phyloP scores from a whole-genome alignment of 2,113 vertebrate genomes.

The Halichoerus grypus region DNA sequence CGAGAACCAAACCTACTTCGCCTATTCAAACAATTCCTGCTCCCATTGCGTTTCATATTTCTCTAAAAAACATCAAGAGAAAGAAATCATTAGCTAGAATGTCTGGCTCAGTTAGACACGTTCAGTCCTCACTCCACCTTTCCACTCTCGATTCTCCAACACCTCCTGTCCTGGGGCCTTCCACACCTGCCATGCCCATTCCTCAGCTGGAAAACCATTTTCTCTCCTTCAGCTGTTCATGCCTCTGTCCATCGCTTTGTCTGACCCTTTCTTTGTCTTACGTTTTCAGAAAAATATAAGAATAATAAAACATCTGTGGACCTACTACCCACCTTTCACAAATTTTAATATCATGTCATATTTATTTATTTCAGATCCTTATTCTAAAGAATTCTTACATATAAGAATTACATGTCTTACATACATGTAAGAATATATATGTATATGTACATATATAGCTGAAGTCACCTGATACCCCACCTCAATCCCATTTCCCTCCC shows the following conservation, averaged over 20 bases:
- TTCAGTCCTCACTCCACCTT: neutral
- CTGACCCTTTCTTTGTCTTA: neutral
- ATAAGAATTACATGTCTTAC: too few relatives aligned
- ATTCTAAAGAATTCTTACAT: slow-evolving; percentile 3
- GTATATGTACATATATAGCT: neutral
- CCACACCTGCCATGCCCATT: neutral
- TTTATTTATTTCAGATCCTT: slow-evolving; percentile 27
- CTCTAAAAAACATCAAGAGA: slow-evolving; percentile 87
- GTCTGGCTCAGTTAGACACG: neutral
- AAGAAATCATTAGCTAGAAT: slow-evolving; percentile 34
- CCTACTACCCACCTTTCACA: neutral
- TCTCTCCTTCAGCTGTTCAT: neutral
- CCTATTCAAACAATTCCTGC: slow-evolving; percentile 91
- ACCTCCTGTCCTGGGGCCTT: neutral
- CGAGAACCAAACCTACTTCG: slow-evolving; percentile 94
- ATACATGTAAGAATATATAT: too few relatives aligned
- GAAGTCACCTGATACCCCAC: neutral
- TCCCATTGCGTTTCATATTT: slow-evolving; percentile 94
- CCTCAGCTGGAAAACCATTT: neutral
- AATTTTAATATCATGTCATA: slow-evolving; percentile 40
- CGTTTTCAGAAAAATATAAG: slow-evolving; percentile 52
- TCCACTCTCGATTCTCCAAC: neutral
- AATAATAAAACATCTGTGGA: neutral
- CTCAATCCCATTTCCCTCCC: neutral
- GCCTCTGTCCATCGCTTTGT: neutral